Percentiles rank a stretch among this genome's conserved stretches.
phyloP scores from a whole-genome alignment of 2,888 invertebrate genomes.

The Mayetiola destructor region DNA sequence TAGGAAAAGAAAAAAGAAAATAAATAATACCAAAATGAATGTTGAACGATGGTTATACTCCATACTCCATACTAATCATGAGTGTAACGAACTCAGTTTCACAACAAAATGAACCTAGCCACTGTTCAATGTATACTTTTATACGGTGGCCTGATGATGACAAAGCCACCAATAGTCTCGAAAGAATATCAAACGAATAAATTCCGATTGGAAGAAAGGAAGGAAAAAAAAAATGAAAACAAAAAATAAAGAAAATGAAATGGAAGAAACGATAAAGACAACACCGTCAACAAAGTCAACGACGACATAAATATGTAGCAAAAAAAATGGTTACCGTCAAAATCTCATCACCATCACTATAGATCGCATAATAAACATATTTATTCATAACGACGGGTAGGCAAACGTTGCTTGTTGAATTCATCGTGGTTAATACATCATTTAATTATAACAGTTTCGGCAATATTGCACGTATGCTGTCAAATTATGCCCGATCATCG shows the following conservation, averaged over 20 bases:
- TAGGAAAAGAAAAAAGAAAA: too few species aligned
- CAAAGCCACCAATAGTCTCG: too few species aligned
- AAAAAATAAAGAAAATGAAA: background rate
- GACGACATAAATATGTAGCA: slow-evolving; percentile 1
- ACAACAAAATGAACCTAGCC: too few species aligned
- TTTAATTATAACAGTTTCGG: slow-evolving; percentile 1
- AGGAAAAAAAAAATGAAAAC: background rate
- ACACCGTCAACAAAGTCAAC: background rate
- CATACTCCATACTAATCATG: too few species aligned
- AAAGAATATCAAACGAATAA: too few species aligned
- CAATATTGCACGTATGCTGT: slow-evolving; percentile 4
- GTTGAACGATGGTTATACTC: too few species aligned
- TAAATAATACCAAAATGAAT: too few species aligned
- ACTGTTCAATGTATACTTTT: too few species aligned
- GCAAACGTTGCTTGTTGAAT: background rate
- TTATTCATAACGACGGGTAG: background rate
- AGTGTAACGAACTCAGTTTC: slow-evolving; percentile 12
- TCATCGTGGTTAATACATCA: background rate
- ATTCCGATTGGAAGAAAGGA: too few species aligned
- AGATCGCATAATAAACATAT: too few species aligned
- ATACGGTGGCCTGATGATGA: too few species aligned
- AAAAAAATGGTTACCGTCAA: too few species aligned
- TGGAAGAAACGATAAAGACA: background rate
- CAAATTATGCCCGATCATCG: slow-evolving; percentile 11
- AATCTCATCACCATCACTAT: background rate